These are phyloP conservation scores for Laticauda colubrina DNA, from an alignment of 2,113 vertebrate genomes.

Conservation along the genomic window DNA sequence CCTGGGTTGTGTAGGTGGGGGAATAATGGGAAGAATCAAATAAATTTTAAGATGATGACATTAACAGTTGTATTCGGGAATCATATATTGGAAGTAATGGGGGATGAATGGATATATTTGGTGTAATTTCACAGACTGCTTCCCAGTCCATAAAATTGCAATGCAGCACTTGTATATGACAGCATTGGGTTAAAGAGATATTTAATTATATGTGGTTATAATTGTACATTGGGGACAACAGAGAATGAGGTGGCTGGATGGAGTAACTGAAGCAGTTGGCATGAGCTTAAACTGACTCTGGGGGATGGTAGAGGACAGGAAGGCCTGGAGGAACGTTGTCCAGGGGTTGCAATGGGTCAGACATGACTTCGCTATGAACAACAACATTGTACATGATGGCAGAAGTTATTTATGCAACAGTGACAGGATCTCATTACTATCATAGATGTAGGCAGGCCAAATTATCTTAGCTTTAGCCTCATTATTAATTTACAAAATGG, in stretches of 20 bases:
- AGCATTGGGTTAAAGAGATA: neutral
- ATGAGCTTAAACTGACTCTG: too few species aligned
- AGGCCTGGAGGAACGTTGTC: too few species aligned
- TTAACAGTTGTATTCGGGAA: neutral
- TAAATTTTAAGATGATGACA: neutral
- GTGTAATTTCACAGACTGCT: neutral
- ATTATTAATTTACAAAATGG: neutral
- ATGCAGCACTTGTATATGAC: neutral
- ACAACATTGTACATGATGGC: neutral
- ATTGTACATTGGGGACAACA: neutral
- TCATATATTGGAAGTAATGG: neutral
- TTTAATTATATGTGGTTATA: neutral
- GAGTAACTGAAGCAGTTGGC: too few species aligned
- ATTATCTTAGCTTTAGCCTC: neutral
- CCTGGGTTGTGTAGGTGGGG: too few species aligned
- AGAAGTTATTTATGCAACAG: neutral
- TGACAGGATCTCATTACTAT: neutral
- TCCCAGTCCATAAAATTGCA: neutral
- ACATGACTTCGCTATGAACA: too few species aligned
- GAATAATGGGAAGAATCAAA: neutral
- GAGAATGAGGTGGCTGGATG: too few species aligned
- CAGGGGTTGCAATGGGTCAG: too few species aligned
- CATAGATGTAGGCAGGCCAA: neutral
- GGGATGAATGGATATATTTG: neutral
- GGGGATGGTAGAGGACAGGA: too few species aligned